Evolutionary conservation across 2,113 vertebrate genomes (phyloP), one percentile per base, ranked within the genome.

Genomic region (Rutilus rutilus): DNA sequence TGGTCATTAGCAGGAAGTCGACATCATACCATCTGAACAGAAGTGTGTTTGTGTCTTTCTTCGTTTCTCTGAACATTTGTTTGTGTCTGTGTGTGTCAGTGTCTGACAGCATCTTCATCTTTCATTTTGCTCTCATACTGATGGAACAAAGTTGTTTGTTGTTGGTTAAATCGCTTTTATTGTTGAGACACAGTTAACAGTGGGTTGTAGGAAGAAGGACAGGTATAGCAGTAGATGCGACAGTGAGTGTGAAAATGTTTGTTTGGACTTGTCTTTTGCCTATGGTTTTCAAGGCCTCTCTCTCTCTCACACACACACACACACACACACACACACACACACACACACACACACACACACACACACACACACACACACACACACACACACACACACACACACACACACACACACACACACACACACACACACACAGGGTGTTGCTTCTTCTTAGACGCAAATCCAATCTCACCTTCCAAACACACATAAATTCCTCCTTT

Each of bases 1-100:
- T 57, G 54, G 19, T 19, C 54, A 57, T 57, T 57, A 57, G 25
- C 89, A 78, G 73, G 47, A 90, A 74, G 95, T 78, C 80, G 92
- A 88, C 27, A 93, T 95, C 25, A 93, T 95, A 89, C 94, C 93
- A 6, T 94, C 87, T 95, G 39, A 93, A 89, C 92, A 93, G 92
- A 86, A 93, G 91, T 30, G 86, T 94, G 52, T 84, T 4, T 69
- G 9, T 54, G 50, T 67, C 14, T 12, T 50, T 79, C 9, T 71
- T 33, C 25, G 2, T 19, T 71, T 57, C n/a, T 75, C n/a, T 65
- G 54, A 52, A 62, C 30, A 50, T 50, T 23, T 23, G 71, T 47
- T 74, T 36, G 36, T 42, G 42, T 42, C 1, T 75, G 42, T 73
- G 19, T 62, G 50, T n/a, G 9, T 74, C 12, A 17, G 25, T 23